Base-by-base conservation (phyloP, 1,140 invertebrate genomes). In the Drosophila suzukii region DNA sequence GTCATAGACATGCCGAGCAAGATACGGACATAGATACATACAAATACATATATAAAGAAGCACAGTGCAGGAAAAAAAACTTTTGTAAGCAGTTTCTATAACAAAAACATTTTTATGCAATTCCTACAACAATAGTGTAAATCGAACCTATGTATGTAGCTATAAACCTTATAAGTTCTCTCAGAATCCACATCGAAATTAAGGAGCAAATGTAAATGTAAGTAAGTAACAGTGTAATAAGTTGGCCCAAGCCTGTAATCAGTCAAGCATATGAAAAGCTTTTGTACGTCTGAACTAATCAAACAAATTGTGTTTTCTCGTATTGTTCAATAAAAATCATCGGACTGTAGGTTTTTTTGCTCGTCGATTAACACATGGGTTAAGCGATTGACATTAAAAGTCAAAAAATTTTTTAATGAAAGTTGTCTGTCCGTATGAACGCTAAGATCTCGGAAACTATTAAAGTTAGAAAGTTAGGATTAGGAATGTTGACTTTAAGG, bases 271-370 rank as follows among this genome's bases (percentile, higher is more conserved):
- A 46, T 73, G 55, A 53, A 46, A 24, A 0, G 38, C 27, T 47
- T 72, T 73, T 73, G 66, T 51, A 38, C 27, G 12, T 13, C 27
- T 60, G 54, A 73, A 24, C 66, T 38, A 72, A 59, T 73, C 67
- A 73, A 70, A 13, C 36, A 32, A 72, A 50, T 46, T 71, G 27
- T 46, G 39, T 44, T 34, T 17, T 67, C 30, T 58, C 38, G 41
- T 15, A 8, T 60, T 17, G n/a, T 43, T 63, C 43, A 34, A 47
- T 47, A 56, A 36, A 49, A 62, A 62, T 62, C 24, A 39, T 38
- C n/a, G 13, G 20, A 59, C 47, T 17, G 7, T 20, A 8, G 11
- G 11, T 30, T 27, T n/a, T 49, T 49, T 30, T 1, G 7, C 7
- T 24, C 2, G 27, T 65, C 20, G 46, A 65, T 67, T 43, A 34